Percentiles rank a stretch among this genome's conserved stretches.
Conservation (phyloP, 2,888 invertebrate species). For the Trissolcus brochymenae region DNA sequence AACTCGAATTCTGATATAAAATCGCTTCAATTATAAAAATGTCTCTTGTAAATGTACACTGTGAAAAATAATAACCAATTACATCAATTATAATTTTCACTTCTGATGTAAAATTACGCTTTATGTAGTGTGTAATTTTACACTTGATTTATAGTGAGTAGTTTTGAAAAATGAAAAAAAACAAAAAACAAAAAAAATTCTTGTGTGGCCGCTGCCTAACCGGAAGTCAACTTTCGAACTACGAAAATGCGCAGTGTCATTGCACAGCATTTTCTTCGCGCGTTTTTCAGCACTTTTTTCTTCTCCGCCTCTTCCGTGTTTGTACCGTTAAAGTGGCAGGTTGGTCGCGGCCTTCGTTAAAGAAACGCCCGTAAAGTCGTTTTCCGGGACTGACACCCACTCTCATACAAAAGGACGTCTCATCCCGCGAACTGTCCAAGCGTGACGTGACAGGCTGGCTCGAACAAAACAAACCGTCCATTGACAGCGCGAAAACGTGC, state of each 20-base stretch:
- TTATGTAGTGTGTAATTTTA: too few relatives aligned
- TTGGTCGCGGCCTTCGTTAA: constrained; percentile 51
- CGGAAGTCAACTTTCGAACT: constrained; percentile 24
- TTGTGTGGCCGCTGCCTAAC: neutral
- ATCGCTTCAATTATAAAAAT: too few relatives aligned
- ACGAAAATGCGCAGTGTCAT: constrained; percentile 32
- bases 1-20: too few relatives aligned
- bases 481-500: constrained; percentile 41
- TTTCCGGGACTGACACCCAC: constrained; percentile 51
- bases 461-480: constrained; percentile 41
- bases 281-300: constrained; percentile 24
- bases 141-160: too few relatives aligned
- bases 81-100: constrained; percentile 15
- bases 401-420: constrained; percentile 41
- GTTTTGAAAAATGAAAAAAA: neutral
- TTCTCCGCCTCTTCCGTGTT: constrained; percentile 37
- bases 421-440: constrained; percentile 35
- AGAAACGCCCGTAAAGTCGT: constrained; percentile 41
- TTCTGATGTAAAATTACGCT: too few relatives aligned
- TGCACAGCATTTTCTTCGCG: constrained; percentile 16
- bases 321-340: constrained; percentile 46
- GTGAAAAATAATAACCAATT: too few relatives aligned
- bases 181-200: neutral
- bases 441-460: constrained; percentile 43
- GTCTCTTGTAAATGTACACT: too few relatives aligned